Evolutionary conservation across 2,113 vertebrate genomes (phyloP).

Genomic region (Rhabdornis inornatus): DNA sequence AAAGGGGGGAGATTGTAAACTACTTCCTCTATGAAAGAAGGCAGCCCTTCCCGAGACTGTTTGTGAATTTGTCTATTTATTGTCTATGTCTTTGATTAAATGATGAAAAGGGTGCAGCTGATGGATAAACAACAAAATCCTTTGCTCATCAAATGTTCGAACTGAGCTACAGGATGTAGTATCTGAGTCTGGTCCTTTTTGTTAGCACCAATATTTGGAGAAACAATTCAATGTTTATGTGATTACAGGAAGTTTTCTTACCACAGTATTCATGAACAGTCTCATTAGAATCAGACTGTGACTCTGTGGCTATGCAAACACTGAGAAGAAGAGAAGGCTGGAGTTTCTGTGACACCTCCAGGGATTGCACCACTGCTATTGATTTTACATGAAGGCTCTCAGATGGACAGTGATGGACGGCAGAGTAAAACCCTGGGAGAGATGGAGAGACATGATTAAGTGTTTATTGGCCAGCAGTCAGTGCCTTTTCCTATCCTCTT

Average conservation of each 20-base stretch:
- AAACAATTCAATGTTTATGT: neutral
- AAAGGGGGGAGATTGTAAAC: neutral
- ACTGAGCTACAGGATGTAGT: neutral
- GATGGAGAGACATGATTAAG: constrained; percentile 44
- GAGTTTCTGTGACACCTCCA: neutral
- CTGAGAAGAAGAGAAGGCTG: neutral
- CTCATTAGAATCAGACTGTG: neutral
- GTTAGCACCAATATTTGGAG: neutral
- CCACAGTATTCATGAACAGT: neutral
- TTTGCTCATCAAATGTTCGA: neutral
- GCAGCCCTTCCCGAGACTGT: neutral
- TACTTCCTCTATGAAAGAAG: neutral
- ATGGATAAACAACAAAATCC: neutral
- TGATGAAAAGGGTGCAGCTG: neutral
- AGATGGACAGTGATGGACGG: constrained; percentile 5
- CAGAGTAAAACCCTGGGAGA: constrained; percentile 25
- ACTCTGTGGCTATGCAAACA: neutral
- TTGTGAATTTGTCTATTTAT: neutral
- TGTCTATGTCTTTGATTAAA: neutral
- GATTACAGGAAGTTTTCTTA: neutral
- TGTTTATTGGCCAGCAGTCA: constrained; percentile 45
- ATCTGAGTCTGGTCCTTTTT: neutral
- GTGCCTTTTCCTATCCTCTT: constrained; percentile 33
- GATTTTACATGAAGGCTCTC: constrained; percentile 22
- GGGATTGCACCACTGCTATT: neutral